Percentiles rank a stretch among this genome's conserved stretches.
phyloP scores from a whole-genome alignment of 2,797 vertebrate species.

The Sylvia borin region DNA sequence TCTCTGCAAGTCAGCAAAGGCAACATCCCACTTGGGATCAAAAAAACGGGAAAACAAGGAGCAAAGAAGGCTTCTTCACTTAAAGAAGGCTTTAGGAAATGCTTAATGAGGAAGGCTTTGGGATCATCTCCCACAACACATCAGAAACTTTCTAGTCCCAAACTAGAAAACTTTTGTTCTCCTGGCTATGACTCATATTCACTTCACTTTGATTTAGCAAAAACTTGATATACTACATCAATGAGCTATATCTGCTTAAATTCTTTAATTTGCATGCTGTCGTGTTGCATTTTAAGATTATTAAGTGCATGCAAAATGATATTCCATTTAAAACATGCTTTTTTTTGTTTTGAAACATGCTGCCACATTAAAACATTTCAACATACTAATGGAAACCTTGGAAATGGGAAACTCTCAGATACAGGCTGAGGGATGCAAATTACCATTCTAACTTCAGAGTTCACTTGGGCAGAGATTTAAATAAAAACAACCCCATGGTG shows the following conservation, averaged over 20 bases:
- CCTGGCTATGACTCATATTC: not conserved
- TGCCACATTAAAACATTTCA: not conserved
- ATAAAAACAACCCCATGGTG: not conserved
- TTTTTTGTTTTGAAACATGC: not conserved
- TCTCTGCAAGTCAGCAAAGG: not conserved
- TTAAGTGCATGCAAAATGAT: not conserved
- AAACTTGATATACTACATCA: not conserved
- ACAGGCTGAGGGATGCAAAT: not conserved
- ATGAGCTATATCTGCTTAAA: not conserved
- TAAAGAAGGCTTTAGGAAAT: not conserved
- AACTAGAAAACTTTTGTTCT: not conserved
- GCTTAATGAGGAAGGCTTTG: not conserved
- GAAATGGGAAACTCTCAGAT: not conserved
- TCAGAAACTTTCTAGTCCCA: not conserved
- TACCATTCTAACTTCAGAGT: not conserved
- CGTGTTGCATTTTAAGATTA: not conserved
- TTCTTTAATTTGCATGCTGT: not conserved
- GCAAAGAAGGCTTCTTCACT: not conserved
- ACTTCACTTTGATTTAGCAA: not conserved
- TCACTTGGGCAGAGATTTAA: not conserved
- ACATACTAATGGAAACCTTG: not conserved
- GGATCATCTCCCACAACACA: not conserved
- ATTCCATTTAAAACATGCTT: not conserved
- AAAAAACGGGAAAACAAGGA: not conserved
- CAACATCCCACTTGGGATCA: not conserved